Percentiles rank a stretch among this genome's conserved stretches.
Conservation (phyloP, 1,140 invertebrate genomes). For the Elysia chlorotica region DNA sequence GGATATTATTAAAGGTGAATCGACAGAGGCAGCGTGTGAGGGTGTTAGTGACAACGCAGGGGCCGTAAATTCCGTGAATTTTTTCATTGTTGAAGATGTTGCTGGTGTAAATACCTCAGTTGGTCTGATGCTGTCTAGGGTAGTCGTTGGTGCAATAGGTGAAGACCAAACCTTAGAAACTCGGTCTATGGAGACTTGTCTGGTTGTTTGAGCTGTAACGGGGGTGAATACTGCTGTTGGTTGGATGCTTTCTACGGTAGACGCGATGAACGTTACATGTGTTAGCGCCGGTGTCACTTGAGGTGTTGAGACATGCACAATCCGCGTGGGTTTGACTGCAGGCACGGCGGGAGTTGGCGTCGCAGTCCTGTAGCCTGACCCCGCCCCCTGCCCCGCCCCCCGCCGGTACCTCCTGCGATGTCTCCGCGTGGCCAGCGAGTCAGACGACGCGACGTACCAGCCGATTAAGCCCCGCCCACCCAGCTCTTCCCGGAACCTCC, state of each 20-base stretch:
- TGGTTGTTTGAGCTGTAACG: background rate
- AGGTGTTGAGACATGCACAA: background rate
- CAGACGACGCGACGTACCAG: constrained; percentile 30
- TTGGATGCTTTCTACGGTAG: background rate
- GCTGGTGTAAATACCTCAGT: background rate
- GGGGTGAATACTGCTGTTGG: background rate
- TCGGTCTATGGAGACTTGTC: background rate
- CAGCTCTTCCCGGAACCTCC: constrained; percentile 23
- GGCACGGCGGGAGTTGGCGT: constrained; percentile 18
- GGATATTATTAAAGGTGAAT: background rate
- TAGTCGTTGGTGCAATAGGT: background rate
- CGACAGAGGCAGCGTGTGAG: background rate
- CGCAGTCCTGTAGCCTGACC: background rate
- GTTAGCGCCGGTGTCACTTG: background rate
- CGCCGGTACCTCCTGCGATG: constrained; percentile 7
- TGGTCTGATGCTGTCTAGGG: background rate
- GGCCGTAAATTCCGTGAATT: background rate
- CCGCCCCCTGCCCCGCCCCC: background rate
- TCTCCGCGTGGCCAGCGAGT: constrained; percentile 7
- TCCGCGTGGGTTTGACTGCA: constrained; percentile 15
- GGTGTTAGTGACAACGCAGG: background rate
- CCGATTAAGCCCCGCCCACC: constrained; percentile 23
- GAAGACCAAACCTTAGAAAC: background rate
- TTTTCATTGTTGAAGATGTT: background rate
- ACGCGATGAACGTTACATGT: background rate